Evolutionary conservation across 2,888 invertebrate genomes (phyloP), one percentile per base, ranked within the genome.

Genomic region (Tetramorium bicarinatum): DNA sequence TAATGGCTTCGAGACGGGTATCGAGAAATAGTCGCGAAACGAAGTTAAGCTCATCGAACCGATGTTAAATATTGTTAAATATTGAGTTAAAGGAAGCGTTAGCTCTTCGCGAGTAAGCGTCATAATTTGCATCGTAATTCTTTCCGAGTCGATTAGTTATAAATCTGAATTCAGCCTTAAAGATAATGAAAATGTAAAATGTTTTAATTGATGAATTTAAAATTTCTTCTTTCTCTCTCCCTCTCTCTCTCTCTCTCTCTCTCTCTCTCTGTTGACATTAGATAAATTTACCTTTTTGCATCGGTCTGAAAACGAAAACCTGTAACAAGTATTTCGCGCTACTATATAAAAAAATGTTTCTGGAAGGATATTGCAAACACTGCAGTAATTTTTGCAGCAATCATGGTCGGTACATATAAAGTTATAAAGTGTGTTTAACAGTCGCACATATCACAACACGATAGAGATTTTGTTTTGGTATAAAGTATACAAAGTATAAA

Each of bases 51-150:
- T 67, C 66, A 54, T 54, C n/a, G 77, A 54, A 44, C 38, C 25
- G 41, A 41, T 8, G 38, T 54, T 77, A 77, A 41, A 66, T 54
- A 77, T 77, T 25, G 76, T 54, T 77, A 77, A 41, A 66, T 54
- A 77, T 77, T 25, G 76, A 54, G n/a, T 77, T 67, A 54, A 54
- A 66, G 54, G n/a, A n/a, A 66, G 41, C 66, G 76, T 77, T 29
- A 54, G 29, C 52, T 67, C 44, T 54, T 41, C 3, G 41, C 41
- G 52, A 66, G 29, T 38, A 64, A 76, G 67, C 54, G 52, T 76
- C n/a, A 67, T 56, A 54, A 77, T 56, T 56, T 67, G 21, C 34
- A 66, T 41, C 2, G 6, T 29, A 56, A 77, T 44, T 54, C 54
- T 56, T 41, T 67, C 11, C n/a, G 9, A 54, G 18, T 2, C 44